A percentile compares a stretch with the other conserved stretches of the same genome.
Conservation (phyloP, 1,140 invertebrate species). For the Battus philenor region DNA sequence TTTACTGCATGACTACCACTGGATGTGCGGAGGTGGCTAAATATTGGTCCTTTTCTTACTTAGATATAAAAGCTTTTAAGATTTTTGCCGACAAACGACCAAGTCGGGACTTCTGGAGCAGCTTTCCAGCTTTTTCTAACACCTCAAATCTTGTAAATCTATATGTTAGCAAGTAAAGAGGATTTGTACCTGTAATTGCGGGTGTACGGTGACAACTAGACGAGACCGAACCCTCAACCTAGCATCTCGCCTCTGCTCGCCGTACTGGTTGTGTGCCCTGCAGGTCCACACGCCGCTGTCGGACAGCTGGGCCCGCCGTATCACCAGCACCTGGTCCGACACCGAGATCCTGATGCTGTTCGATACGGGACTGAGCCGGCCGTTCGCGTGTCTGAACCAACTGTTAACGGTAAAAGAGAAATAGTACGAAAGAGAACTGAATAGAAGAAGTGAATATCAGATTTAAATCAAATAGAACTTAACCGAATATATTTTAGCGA, state of each 20-base stretch:
- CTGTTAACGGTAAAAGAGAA: slow-evolving; percentile 39
- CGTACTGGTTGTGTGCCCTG: slow-evolving; percentile 78
- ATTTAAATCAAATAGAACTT: no score
- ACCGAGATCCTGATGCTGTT: slow-evolving; percentile 78
- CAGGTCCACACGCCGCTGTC: slow-evolving; percentile 83
- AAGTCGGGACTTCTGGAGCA: no score
- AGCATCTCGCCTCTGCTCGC: slow-evolving; percentile 77
- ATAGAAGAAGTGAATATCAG: neutral
- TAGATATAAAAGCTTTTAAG: no score
- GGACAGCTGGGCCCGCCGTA: slow-evolving; percentile 80
- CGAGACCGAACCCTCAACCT: slow-evolving; percentile 74
- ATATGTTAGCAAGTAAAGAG: no score
- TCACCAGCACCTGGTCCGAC: slow-evolving; percentile 80
- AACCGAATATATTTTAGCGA: neutral
- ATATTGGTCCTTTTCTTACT: no score
- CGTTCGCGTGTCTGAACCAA: slow-evolving; percentile 79
- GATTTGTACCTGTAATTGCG: slow-evolving; percentile 74
- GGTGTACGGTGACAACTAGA: slow-evolving; percentile 77
- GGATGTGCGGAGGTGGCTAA: no score
- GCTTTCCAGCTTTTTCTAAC: no score
- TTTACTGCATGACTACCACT: no score
- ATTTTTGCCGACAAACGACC: no score
- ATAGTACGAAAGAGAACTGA: neutral
- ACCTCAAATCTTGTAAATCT: no score
- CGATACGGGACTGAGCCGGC: slow-evolving; percentile 78